phyloP scores from a whole-genome alignment of 1,140 invertebrate species.

The Parapsyche elsis region DNA sequence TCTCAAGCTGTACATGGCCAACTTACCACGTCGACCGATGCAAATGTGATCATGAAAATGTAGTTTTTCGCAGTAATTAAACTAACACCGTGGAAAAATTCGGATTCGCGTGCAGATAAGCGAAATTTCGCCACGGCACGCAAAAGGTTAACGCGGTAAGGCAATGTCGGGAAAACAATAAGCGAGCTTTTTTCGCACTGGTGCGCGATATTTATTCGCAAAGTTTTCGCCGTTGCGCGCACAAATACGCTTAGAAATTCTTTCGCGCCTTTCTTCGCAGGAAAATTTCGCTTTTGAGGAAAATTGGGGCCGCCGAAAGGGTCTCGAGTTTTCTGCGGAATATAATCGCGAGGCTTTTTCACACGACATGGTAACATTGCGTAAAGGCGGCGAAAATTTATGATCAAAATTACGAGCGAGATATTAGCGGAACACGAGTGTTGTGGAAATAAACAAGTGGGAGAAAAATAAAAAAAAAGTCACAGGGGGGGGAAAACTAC shows the following conservation, averaged over 20 bases:
- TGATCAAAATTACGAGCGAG: background rate
- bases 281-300: background rate
- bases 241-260: background rate
- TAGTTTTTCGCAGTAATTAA: background rate
- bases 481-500: background rate
- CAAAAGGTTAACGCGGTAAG: background rate
- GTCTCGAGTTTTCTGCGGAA: background rate
- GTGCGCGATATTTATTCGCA: background rate
- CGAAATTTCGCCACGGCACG: background rate
- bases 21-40: too few relatives aligned
- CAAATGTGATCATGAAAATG: background rate
- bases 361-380: background rate
- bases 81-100: background rate
- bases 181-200: background rate
- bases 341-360: background rate
- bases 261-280: background rate
- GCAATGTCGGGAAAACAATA: conserved; percentile 2
- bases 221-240: background rate
- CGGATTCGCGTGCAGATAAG: background rate
- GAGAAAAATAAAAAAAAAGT: background rate
- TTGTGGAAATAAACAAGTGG: background rate
- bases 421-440: conserved; percentile 5
- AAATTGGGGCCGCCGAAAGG: background rate
- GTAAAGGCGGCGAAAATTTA: background rate
- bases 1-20: too few relatives aligned